Base-by-base conservation (phyloP, 1,140 invertebrate species). In the Gerris buenoi region DNA sequence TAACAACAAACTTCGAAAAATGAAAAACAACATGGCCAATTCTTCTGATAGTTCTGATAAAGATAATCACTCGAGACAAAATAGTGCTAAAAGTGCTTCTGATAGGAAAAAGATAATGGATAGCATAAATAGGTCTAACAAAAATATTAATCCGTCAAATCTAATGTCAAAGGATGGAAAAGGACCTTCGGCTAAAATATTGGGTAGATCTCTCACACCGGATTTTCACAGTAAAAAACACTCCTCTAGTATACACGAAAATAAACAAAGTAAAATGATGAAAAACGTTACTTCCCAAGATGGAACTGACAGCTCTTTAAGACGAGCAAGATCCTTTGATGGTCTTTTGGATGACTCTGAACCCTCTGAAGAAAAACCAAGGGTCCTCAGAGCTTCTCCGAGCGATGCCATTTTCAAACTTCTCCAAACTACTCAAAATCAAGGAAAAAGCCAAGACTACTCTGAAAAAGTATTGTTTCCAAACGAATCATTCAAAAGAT, bases 261-360 rank as follows among this genome's bases (percentile, higher is more conserved):
- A n/a, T n/a, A 46, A 46, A 18, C 5, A 18, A 10, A 46, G 33
- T 18, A 46, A 46, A 46, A 5, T 46, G 33, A 10, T 18, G 5
- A 46, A 46, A 18, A 46, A 46, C 33, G 18, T 46, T 10, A 46
- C 18, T 46, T 46, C 33, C 5, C 5, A 46, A 46, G 33, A 46
- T 18, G 18, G 5, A 18, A 10, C 33, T 46, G 33, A 46, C 33
- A 46, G 18, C 18, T 46, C 33, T 18, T 10, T 46, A 10, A 46
- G 33, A 46, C 5, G 81, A 57, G 82, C 80, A 0, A 79, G 85
- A 63, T 87, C 85, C 0, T 70, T 87, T 27, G 85, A 87, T 74
- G 85, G 84, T 23, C 73, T 87, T 0, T 69, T 86, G 14, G 83
- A 86, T 69, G 83, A 84, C 66, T 78, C 79, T 15, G 73, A 81